Evolutionary conservation across 2,888 invertebrate species (phyloP), one percentile per base, ranked within the genome.

Genomic region (Eumacrocentrus americanus): DNA sequence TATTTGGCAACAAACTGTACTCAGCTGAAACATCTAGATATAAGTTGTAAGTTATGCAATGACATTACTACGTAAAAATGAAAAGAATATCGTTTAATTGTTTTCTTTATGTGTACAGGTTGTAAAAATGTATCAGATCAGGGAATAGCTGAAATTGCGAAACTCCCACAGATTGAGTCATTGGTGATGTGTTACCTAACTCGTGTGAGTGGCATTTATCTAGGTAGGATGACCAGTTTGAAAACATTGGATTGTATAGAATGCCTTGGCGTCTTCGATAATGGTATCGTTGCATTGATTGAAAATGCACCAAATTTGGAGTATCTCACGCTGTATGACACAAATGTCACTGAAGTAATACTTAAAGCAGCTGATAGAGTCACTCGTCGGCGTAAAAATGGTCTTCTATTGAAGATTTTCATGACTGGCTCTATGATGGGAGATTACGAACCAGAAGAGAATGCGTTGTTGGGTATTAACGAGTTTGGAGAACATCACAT

Each of bases 171-270:
- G 1, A 34, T 58, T 3, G 44, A 51, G 20, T 22, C 20, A 16
- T 37, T 58, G 7, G 42, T 34, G 9, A 23, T 58, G 1, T 20
- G 35, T 44, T 29, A 23, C 4, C 6, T 37, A 0, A 22, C 29
- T 9, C 22, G 16, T 14, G 22, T 58, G n/a, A 16, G 18, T 35
- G 44, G 44, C 22, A 5, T 3, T 12, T 2, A 29, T 2, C 4
- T 52, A n/a, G n/a, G 18, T 16, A 12, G 14, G 22, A 34, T 58
- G n/a, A n/a, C 11, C 11, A 42, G 11, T n/a, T 7, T 58, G 2
- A 51, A 46, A 18, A 42, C 11, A 22, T 34, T 58, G 14, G 34
- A 58, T n/a, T 52, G 58, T 18, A 12, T 22, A 35, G 16, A 23
- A 7, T 46, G 58, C 51, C 42, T 42, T 14, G 4, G 3, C 20